phyloP scores from a whole-genome alignment of 1,140 invertebrate species.

The Hypothenemus hampei region DNA sequence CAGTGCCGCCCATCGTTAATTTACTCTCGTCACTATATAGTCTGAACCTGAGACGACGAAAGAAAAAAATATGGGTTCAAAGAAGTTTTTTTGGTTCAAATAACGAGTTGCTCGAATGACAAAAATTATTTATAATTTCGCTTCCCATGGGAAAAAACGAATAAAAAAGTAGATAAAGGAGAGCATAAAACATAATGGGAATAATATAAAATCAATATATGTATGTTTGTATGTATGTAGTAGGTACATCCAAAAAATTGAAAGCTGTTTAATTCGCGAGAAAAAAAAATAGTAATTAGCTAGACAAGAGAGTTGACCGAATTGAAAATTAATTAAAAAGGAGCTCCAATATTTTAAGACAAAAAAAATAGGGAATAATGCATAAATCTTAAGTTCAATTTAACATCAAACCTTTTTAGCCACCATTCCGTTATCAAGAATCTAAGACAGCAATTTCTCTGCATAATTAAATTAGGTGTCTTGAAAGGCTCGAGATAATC shows the following conservation, averaged over 20 bases:
- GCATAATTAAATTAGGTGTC: constrained; percentile 30
- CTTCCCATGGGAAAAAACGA: not conserved
- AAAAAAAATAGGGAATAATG: constrained; percentile 11
- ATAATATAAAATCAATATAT: constrained; percentile 7
- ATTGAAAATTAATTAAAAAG: constrained; percentile 2
- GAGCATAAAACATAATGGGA: constrained; percentile 4
- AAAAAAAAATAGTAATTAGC: not conserved
- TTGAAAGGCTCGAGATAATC: constrained; percentile 32
- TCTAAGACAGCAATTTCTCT: constrained; percentile 30
- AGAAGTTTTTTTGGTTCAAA: too few species aligned
- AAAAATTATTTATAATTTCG: constrained; percentile 3
- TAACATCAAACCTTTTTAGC: constrained; percentile 21
- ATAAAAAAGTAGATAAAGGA: not conserved
- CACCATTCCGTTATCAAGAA: constrained; percentile 30
- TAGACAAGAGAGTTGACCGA: not conserved
- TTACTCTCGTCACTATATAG: too few species aligned
- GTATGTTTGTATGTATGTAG: not conserved
- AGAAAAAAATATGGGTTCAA: too few species aligned
- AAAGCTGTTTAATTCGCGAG: too few species aligned
- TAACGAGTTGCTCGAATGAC: too few species aligned
- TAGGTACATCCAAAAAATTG: not conserved
- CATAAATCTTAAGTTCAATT: constrained; percentile 11
- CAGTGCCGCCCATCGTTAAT: too few species aligned
- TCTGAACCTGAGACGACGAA: too few species aligned
- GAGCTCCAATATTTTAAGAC: not conserved